Evolutionary conservation across 2,888 invertebrate genomes (phyloP), one percentile per base, ranked within the genome.

Genomic region (Sisyra terminalis): DNA sequence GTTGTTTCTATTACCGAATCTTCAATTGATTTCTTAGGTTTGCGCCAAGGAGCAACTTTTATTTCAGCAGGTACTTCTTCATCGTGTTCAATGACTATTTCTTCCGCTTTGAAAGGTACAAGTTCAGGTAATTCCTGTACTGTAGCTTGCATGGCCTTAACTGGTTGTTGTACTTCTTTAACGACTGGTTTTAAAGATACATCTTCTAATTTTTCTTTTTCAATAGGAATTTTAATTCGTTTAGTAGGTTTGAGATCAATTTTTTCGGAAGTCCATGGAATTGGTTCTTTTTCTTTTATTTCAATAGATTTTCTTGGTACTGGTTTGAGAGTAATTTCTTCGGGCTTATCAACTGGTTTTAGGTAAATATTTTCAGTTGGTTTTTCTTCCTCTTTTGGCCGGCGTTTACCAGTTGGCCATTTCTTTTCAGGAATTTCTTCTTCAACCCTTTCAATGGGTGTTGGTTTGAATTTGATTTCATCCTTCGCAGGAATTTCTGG

Each of bases 211-310:
- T 53, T 42, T 50, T 51, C 48, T 56, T 53, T 57, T 15, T 51
- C 47, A 10, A 53, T 47, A 6, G 55, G 53, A 39, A 46, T 51
- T 16, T 51, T 54, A 44, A 54, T 63, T 40, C 63, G 61, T 50
- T 70, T 73, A 0, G 74, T 67, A 5, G 73, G 65, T 50, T 73
- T 76, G 16, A 76, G 54, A 31, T 57, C 63, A 11, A 75, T 65
- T 48, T 70, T 67, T 57, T 34, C 34, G 2, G 24, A 3, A 24
- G 24, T 51, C 53, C 46, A 45, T 16, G 41, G 9, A 30, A 35
- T 17, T 40, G 39, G 37, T 35, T 45, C 39, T 34, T 35, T 32
- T 34, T 46, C 46, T 39, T 24, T 57, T 36, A 44, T 45, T 40
- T 45, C 42, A 2, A 53, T 55, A 6, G 55, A 53, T 41, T 54